Conservation (phyloP, 2,113 vertebrate species). For the Geococcyx californianus region DNA sequence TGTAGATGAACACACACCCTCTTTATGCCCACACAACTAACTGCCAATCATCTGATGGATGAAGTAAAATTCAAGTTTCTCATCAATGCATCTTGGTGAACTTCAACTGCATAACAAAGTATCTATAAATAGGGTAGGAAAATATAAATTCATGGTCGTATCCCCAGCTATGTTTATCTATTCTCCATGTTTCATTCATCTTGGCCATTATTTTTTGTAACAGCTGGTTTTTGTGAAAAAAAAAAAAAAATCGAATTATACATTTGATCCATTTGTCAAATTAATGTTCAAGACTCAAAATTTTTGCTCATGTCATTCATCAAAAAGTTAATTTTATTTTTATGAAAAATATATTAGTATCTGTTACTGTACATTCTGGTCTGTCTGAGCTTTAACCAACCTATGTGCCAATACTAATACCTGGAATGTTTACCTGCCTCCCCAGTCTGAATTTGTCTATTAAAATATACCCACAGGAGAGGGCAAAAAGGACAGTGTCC, state of each 20-base stretch:
- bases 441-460: neutral
- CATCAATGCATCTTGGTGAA: neutral
- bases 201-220: neutral
- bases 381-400: neutral
- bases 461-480: neutral
- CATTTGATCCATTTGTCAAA: neutral
- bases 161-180: neutral
- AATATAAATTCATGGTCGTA: neutral
- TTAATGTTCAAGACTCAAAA: neutral
- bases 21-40: neutral
- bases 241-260: neutral
- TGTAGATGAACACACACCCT: neutral
- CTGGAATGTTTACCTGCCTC: neutral
- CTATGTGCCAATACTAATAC: neutral
- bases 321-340: neutral
- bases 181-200: rapidly evolving
- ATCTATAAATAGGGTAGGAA: neutral
- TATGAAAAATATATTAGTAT: neutral
- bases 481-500: too few relatives aligned
- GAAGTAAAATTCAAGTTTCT: neutral
- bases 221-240: neutral
- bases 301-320: neutral
- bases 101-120: neutral
- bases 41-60: too few relatives aligned
- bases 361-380: neutral